Conservation (phyloP, 2,888 invertebrate species). For the Pyrrhosoma nymphula region DNA sequence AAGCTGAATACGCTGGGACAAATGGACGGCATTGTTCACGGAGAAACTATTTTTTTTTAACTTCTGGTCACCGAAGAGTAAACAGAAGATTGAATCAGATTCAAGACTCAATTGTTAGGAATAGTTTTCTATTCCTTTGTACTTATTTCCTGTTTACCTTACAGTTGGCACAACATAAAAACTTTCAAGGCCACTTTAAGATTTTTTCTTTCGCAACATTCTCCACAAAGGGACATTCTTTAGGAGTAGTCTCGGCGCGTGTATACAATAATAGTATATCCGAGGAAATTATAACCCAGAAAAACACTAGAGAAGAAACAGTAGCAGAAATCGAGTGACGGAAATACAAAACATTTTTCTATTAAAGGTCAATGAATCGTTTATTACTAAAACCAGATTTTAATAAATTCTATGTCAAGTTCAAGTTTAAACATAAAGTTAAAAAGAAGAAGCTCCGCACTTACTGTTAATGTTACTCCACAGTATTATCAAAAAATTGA, state of each 20-base stretch:
- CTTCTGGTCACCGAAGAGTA: neutral
- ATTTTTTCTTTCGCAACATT: neutral
- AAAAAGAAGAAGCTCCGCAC: too few relatives aligned
- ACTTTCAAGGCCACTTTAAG: neutral
- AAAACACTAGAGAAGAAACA: neutral
- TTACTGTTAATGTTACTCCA: too few relatives aligned
- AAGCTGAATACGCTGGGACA: neutral
- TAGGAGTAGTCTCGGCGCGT: neutral
- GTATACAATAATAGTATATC: neutral
- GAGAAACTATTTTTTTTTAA: neutral
- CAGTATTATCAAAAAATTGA: too few relatives aligned
- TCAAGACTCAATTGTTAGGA: neutral
- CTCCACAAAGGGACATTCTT: neutral
- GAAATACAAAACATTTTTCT: too few relatives aligned
- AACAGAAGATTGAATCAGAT: neutral
- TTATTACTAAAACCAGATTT: too few relatives aligned
- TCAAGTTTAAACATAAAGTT: too few relatives aligned
- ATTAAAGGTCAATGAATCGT: too few relatives aligned
- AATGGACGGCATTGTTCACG: neutral
- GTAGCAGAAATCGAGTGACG: neutral
- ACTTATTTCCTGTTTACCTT: neutral
- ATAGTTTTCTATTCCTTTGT: neutral
- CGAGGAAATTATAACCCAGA: neutral
- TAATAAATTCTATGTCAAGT: too few relatives aligned
- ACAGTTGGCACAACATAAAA: neutral